Evolutionary conservation across 2,888 invertebrate genomes (phyloP).

Genomic region (Rhopalosiphum nymphaeae): DNA sequence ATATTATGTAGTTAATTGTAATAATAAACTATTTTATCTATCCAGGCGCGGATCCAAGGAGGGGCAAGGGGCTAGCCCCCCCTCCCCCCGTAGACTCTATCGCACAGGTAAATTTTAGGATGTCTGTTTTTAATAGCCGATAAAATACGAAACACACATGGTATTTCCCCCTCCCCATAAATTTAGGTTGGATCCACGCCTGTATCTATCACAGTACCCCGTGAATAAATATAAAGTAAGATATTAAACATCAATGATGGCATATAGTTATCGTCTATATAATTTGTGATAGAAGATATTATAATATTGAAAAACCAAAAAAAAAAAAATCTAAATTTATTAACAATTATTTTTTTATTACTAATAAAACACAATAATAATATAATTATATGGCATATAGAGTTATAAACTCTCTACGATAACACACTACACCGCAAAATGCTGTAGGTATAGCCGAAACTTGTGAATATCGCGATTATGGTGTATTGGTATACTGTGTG

Average conservation of each 20-base stretch:
- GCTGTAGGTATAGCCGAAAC: neutral
- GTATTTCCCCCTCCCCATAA: no score
- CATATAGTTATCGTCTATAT: no score
- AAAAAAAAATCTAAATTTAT: neutral
- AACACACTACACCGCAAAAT: neutral
- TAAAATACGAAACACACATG: no score
- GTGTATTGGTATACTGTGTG: neutral
- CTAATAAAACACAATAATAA: neutral
- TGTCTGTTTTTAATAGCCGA: no score
- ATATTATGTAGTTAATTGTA: neutral
- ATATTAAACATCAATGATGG: neutral
- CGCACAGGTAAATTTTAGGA: no score
- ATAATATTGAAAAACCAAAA: neutral
- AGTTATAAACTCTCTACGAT: neutral
- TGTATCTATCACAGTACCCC: neutral
- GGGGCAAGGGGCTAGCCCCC: no score
- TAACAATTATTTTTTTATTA: neutral
- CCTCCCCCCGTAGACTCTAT: no score
- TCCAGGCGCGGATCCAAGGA: no score
- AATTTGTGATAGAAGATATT: neutral
- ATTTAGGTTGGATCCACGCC: no score
- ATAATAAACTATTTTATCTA: neutral
- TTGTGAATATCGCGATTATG: neutral
- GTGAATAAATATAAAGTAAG: neutral
- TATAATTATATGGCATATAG: neutral